Base-by-base conservation (phyloP, 1,140 invertebrate genomes). In the Papilio polyxenes region DNA sequence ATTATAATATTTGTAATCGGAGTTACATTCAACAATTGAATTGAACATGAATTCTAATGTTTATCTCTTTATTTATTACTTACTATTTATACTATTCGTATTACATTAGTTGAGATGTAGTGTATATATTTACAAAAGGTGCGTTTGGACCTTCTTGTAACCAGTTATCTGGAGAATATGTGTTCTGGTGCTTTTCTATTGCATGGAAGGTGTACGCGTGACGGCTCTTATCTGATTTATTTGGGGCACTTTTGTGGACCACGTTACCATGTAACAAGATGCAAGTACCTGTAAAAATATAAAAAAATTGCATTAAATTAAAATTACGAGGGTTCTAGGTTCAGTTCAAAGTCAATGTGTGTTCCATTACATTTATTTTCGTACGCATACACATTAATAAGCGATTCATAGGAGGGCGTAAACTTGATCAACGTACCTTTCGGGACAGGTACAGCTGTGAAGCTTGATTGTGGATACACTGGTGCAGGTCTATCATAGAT, bases 201-300 rank as follows among this genome's bases (percentile, higher is more conserved):
- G 99, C 96, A 93, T 99, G 99, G 92, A 99, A 99, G 7, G 99
- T 99, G 93, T 99, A 99, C 4, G 98, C 98, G 85, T 98, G 97
- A 80, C 99, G 96, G n/a, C 98, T 97, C 79, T 96, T 96, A 1
- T 96, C 87, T 0, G 98, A 99, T 80, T 95, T 96, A 92, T 99
- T 99, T 9, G 95, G 93, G 65, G 97, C 97, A 89, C 98, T 99
- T 89, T 97, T 97, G 90, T 99, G 99, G 1, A 99, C 97, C 3
- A 99, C 98, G 90, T 98, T 96, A 0, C 98, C 98, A 88, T 99
- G 97, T 75, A 99, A 97, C 8, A 99, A 89, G 72, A 99, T 96
- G 83, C 97, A 97, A 1, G 97, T 96, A 59, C 99, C 98, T 98
- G 91, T 40, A 91, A 87, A 83, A 85, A 82, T n/a, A n/a, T n/a